These are phyloP conservation scores for Eristalis tenax DNA, from an alignment of 2,888 invertebrate genomes.

Conservation along the genomic window DNA sequence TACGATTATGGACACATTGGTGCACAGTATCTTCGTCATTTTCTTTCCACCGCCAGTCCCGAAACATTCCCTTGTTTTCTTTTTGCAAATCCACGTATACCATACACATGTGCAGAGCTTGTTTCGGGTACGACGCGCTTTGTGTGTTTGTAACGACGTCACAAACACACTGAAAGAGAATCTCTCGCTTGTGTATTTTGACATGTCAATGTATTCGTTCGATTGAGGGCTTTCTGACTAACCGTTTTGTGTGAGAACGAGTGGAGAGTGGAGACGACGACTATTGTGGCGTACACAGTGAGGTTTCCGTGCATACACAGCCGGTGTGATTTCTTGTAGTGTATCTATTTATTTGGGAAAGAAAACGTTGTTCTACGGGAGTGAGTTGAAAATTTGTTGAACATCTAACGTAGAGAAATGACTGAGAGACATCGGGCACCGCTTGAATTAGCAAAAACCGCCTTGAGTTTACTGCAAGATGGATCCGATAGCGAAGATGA, in stretches of 20 bases:
- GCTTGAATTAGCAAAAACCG: conserved; percentile 49
- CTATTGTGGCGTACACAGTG: conserved; percentile 38
- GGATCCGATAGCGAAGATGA: conserved; percentile 63
- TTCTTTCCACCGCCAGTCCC: neutral
- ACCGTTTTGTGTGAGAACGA: neutral
- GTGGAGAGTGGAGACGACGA: conserved; percentile 3
- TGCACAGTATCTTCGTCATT: neutral
- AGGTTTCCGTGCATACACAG: conserved; percentile 36
- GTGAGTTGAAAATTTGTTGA: neutral
- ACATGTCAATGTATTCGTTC: neutral
- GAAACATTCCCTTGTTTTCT: conserved; percentile 8
- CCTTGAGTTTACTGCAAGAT: conserved; percentile 42
- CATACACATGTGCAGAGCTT: conserved; percentile 29
- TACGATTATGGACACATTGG: neutral
- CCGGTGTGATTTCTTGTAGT: neutral
- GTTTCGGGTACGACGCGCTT: conserved; percentile 7
- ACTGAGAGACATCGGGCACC: conserved; percentile 22
- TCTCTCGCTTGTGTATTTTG: neutral
- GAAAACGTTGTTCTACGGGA: conserved; percentile 30
- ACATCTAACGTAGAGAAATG: conserved; percentile 13
- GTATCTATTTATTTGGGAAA: conserved; percentile 27
- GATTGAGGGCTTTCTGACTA: neutral
- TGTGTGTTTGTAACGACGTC: no score
- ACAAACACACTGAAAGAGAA: neutral
- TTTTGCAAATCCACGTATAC: conserved; percentile 45